A percentile compares a stretch with the other conserved stretches of the same genome.
phyloP scores from a whole-genome alignment of 2,113 vertebrate species.

The Cryptotis parvus region DNA sequence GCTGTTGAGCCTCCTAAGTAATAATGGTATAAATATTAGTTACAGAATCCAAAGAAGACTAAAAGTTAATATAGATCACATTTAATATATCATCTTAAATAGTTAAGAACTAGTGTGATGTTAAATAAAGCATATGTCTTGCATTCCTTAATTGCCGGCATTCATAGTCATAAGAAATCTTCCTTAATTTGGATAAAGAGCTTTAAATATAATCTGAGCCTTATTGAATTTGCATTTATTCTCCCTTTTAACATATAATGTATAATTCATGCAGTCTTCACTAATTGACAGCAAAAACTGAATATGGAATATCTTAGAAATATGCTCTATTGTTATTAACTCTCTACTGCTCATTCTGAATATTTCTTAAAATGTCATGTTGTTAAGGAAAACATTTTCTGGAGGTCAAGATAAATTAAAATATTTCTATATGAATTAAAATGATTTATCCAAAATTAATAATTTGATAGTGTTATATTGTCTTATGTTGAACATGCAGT shows the following conservation, averaged over 20 bases:
- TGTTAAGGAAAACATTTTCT: not conserved
- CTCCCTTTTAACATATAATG: not conserved
- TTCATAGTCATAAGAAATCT: not conserved
- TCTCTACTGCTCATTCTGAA: constrained; percentile 1
- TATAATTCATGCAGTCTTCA: constrained; percentile 33
- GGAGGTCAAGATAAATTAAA: not conserved
- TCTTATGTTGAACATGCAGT: constrained; percentile 5
- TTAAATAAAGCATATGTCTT: not conserved
- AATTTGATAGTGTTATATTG: not conserved
- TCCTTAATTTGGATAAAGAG: constrained; percentile 14
- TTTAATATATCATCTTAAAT: not conserved
- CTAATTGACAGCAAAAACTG: not conserved
- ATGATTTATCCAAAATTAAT: not conserved
- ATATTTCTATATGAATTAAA: not conserved
- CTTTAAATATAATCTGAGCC: not conserved
- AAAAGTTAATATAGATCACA: not conserved
- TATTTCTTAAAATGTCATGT: not conserved
- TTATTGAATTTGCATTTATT: constrained; percentile 36
- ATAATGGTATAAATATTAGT: not conserved
- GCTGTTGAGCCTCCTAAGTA: not conserved
- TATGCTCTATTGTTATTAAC: not conserved
- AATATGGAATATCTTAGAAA: not conserved
- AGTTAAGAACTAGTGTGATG: not conserved
- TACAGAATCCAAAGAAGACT: not conserved
- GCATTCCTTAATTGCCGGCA: not conserved